Base-by-base conservation (phyloP, 1,140 invertebrate genomes). In the Bacillus rossius region DNA sequence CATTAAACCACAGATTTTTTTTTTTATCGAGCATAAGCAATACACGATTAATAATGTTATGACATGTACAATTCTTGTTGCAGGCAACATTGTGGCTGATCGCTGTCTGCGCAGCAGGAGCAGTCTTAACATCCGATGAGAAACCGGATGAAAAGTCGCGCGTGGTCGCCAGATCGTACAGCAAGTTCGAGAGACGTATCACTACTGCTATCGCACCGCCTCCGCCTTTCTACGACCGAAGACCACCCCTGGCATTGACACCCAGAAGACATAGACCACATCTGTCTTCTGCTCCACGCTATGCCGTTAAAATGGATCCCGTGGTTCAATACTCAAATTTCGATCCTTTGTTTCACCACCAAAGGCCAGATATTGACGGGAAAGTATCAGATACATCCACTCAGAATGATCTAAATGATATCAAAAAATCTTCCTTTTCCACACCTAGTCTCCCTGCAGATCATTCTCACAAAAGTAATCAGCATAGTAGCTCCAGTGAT, bases 271-370 rank as follows among this genome's bases (percentile, higher is more conserved):
- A 54, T 10, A 26, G 55, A 2, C 55, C 55, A 8, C 55, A 47
- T 23, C 4, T 20, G 3, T n/a, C 37, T 29, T 74, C 73, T 59
- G 68, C 76, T 50, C 86, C 86, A 16, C 83, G 86, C 0, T 89
- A 89, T 64, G 86, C 86, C 0, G 87, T 89, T 0, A 85, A 86
- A 69, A 88, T 89, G 87, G 86, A 89, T 69, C 86, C 87, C 3
- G 77, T 88, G 22, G 83, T 87, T 2, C 85, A 88, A 59, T 89
- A 89, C 63, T 89, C 87, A 0, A 86, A 88, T 65, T 78, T 84
- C 65, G 87, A 89, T 73, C 87, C 87, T 2, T 71, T 88, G 1
- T 88, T 87, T 65, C 84, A 85, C 68, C 48, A 41, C n/a, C 47
- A 55, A 16, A 49, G 26, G 25, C 17, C 25, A 7, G 49, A 51